Evolutionary conservation across 2,797 vertebrate species (phyloP).

Genomic region (Buceros bicornis): DNA sequence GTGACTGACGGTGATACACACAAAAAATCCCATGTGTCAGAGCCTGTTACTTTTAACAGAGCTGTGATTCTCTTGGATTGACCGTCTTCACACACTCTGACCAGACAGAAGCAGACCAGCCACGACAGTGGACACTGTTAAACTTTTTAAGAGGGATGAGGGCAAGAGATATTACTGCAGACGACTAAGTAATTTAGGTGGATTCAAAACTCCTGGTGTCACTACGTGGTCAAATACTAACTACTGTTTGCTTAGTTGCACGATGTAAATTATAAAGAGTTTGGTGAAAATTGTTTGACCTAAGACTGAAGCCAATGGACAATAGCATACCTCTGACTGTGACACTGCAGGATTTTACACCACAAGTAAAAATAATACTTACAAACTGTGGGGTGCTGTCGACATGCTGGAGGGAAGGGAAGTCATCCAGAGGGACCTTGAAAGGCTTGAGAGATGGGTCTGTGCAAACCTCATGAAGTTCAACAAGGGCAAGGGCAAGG

Average conservation of each 20-base stretch:
- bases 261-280: neutral
- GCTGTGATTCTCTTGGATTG: neutral
- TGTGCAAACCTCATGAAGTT: too few species aligned
- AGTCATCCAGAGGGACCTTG: too few species aligned
- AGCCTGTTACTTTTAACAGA: neutral
- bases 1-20: neutral
- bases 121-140: neutral
- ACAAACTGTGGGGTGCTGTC: too few species aligned
- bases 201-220: neutral
- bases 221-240: neutral
- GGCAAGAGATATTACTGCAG: neutral
- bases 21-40: too few species aligned
- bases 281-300: neutral
- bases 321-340: neutral
- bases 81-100: neutral
- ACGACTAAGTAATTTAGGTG: neutral
- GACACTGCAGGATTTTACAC: neutral
- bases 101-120: neutral
- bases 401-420: too few species aligned
- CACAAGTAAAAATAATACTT: neutral
- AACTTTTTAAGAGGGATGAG: accelerated
- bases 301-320: neutral
- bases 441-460: too few species aligned
- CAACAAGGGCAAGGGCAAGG: too few species aligned
- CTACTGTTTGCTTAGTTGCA: neutral